Evolutionary conservation across 2,113 vertebrate species (phyloP), one percentile per base, ranked within the genome.

Genomic region (Paradoxurus hermaphroditus): DNA sequence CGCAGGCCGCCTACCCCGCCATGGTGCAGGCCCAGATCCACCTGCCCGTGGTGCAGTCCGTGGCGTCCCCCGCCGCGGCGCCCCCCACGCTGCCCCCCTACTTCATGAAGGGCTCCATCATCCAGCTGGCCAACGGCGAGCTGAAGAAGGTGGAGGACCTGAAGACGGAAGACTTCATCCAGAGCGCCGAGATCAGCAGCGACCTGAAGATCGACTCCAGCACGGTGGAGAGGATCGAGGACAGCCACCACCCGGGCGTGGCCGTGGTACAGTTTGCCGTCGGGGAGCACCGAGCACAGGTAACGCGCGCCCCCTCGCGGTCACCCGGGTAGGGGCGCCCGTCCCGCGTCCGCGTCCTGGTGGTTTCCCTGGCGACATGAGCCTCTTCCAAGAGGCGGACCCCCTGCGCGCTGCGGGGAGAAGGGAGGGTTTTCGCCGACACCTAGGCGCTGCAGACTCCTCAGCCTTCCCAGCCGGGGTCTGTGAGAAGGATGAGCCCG

Each of bases 151-250:
- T 99, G 92, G 99, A 99, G 98, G 99, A 99, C 98, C 98, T 99
- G 86, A 99, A 99, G 98, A 99, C 99, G 0, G 99, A 99, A 97
- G 99, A 99, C 98, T 99, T 99, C 99, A 99, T 99, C 94, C 99
- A 99, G 99, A 99, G 99, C 0, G 99, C 99, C 0, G 99, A 99
- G 98, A 99, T 99, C 79, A 99, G 99, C 99, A 99, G 97, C 0
- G 99, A 99, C 97, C 99, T 99, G 98, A 99, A 99, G 98, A 99
- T 99, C 79, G 99, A 99, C 99, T 99, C 99, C 59, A 99, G 99
- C 99, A 99, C 99, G 0, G 99, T 99, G 98, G 99, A 99, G 99
- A 99, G 99, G 96, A 99, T 99, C 2, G 99, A 99, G 77, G 99
- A 99, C 93, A 99, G 99, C 99, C 99, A 99, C 98, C 98, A 98